Base-by-base conservation (phyloP, 2,888 invertebrate species). In the Deilephila elpenor region DNA sequence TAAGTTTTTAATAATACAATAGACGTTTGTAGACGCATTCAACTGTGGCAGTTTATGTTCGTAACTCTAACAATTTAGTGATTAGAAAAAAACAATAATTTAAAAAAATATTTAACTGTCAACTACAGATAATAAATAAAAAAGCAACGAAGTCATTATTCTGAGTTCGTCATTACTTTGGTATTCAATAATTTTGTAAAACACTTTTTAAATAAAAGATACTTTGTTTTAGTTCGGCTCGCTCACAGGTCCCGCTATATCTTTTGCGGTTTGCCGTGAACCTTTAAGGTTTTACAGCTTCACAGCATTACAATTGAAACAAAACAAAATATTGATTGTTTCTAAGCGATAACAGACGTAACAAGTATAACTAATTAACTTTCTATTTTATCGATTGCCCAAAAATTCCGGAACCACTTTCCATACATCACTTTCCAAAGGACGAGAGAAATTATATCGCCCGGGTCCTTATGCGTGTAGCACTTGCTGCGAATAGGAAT, bases 371-470 rank as follows among this genome's bases (percentile, higher is more conserved):
- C 78, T 88, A 89, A 90, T 90, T 87, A 86, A 90, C 93, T 93
- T 93, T 92, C 93, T 90, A 86, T 89, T 90, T 88, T 86, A 92
- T 89, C 85, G 92, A 89, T 88, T 86, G 89, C 78, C 88, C 90
- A 90, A 93, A 93, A 92, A 90, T 91, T 89, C 91, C 90, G 90
- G 89, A 89, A 88, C 86, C 83, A 89, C 93, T 94, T 94, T 93
- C 93, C 89, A 67, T 86, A 78, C 78, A 78, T 75, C 85, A 86
- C 93, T 93, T 93, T 93, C 93, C 87, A 89, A 92, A 91, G 93
- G 93, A 90, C 91, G 84, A 91, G 93, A 88, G 94, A 94, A 93
- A 94, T 92, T 90, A 93, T 93, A 92, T 88, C 86, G 88, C 85
- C 80, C 85, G 84, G 84, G 84, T 85, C 89, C 87, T 90, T 90